phyloP scores from a whole-genome alignment of 2,797 vertebrate species.

The Ctenopoma kingsleyae region DNA sequence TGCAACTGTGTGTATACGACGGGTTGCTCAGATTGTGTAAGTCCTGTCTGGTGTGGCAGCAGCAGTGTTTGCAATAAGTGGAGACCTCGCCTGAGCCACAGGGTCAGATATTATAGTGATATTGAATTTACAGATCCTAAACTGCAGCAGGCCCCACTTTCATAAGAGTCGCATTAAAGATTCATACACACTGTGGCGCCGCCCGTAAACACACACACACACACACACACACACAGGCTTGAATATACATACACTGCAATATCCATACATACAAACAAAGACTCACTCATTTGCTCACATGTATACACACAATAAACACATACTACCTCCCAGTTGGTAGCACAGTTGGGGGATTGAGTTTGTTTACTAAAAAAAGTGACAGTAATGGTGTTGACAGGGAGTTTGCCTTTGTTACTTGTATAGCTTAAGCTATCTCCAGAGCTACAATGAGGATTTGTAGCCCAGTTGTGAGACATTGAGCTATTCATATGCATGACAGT shows the following conservation, averaged over 20 bases:
- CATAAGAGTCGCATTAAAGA: conserved; percentile 68
- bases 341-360: conserved; percentile 3
- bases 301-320: neutral
- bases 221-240: conserved; percentile 10
- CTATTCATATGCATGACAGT: conserved; percentile 80
- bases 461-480: conserved; percentile 72
- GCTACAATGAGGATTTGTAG: conserved; percentile 69
- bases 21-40: conserved; percentile 4
- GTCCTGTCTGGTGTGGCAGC: conserved; percentile 25
- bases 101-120: conserved; percentile 51
- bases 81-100: conserved; percentile 35
- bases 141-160: conserved; percentile 38
- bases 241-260: neutral
- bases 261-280: neutral
- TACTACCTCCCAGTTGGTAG: conserved; percentile 13
- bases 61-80: conserved; percentile 19
- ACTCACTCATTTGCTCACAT: neutral
- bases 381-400: conserved; percentile 50
- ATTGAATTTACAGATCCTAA: conserved; percentile 60
- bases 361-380: conserved; percentile 52
- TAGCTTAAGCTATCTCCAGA: conserved; percentile 61
- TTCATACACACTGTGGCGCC: conserved; percentile 51
- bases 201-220: conserved; percentile 33
- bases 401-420: conserved; percentile 60
- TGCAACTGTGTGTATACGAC: conserved; percentile 5